Percentiles rank a stretch among this genome's conserved stretches.
Evolutionary conservation across 1,140 invertebrate genomes (phyloP).

Genomic region (Drosophila bipectinata): DNA sequence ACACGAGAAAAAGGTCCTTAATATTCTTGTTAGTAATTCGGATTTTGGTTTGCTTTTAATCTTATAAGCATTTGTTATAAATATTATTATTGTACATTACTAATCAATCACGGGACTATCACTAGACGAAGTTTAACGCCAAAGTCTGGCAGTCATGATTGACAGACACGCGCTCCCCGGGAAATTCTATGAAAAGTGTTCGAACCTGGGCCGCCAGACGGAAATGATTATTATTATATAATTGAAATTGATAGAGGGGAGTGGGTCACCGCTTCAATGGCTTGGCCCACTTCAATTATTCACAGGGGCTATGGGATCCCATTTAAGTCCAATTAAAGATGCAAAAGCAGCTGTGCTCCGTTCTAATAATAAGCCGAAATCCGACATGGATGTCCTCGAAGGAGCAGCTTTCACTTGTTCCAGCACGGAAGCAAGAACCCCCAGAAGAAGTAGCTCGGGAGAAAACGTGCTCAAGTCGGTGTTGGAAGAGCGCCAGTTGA

Average conservation of each 20-base stretch:
- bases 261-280: conserved; percentile 13
- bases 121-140: conserved; percentile 14
- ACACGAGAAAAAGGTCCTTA: neutral
- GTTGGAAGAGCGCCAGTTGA: conserved; percentile 44
- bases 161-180: conserved; percentile 45
- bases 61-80: neutral
- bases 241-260: conserved; percentile 77
- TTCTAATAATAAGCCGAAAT: conserved; percentile 58
- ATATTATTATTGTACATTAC: too few relatives aligned
- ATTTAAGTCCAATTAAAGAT: conserved; percentile 80
- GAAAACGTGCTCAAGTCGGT: conserved; percentile 67
- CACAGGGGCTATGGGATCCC: conserved; percentile 53
- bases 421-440: conserved; percentile 6
- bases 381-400: conserved; percentile 23
- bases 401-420: conserved; percentile 40
- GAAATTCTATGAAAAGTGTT: conserved; percentile 13
- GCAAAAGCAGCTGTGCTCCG: conserved; percentile 65
- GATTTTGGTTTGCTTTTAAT: too few relatives aligned
- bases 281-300: conserved; percentile 69
- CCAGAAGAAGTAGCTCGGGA: conserved; percentile 29
- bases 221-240: conserved; percentile 80
- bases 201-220: conserved; percentile 54
- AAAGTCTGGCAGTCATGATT: conserved; percentile 58
- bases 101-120: conserved; percentile 16
- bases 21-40: neutral